Evolutionary conservation across 2,797 vertebrate genomes (phyloP).

Genomic region (Sebastes kiyomatsui): DNA sequence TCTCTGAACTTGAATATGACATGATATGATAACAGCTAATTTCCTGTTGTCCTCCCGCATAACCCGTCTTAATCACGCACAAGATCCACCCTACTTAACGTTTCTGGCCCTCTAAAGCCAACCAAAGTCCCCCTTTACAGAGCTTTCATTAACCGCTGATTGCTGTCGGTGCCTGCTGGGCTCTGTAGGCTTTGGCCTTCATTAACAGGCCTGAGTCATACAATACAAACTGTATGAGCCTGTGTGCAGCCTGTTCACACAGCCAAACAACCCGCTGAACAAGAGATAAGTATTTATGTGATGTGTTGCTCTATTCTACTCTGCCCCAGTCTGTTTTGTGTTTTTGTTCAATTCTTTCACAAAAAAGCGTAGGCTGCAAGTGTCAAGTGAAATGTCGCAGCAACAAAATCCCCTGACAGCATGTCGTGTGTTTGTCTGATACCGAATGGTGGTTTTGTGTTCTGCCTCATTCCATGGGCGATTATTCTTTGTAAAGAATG

Average conservation of each 20-base stretch:
- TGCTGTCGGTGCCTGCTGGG: slow-evolving; percentile 52
- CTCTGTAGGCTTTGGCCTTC: slow-evolving; percentile 51
- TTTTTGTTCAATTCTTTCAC: slow-evolving; percentile 33
- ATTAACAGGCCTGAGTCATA: slow-evolving; percentile 61
- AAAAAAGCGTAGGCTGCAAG: slow-evolving; percentile 39
- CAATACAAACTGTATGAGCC: slow-evolving; percentile 17
- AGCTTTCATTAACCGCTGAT: slow-evolving; percentile 69
- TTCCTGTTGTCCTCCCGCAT: slow-evolving; percentile 57
- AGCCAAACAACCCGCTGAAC: slow-evolving; percentile 29
- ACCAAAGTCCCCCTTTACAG: slow-evolving; percentile 53
- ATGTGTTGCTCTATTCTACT: slow-evolving; percentile 32
- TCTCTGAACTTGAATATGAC: slow-evolving; percentile 23
- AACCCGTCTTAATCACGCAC: slow-evolving; percentile 41
- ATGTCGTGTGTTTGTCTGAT: slow-evolving; percentile 49
- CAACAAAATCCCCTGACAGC: slow-evolving; percentile 64
- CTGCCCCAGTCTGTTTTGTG: slow-evolving; percentile 36
- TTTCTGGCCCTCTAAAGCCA: slow-evolving; percentile 54
- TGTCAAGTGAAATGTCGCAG: slow-evolving; percentile 51
- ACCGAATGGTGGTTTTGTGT: slow-evolving; percentile 50
- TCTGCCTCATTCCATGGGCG: slow-evolving; percentile 41
- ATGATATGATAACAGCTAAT: slow-evolving; percentile 45
- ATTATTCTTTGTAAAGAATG: slow-evolving; percentile 54
- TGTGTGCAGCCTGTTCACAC: slow-evolving; percentile 35
- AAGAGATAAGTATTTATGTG: slow-evolving; percentile 57
- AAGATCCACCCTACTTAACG: slow-evolving; percentile 46